Percentiles rank a stretch among this genome's conserved stretches.
These are phyloP conservation scores for Ectemnius lituratus DNA, from an alignment of 2,888 invertebrate genomes.

Conservation along the genomic window DNA sequence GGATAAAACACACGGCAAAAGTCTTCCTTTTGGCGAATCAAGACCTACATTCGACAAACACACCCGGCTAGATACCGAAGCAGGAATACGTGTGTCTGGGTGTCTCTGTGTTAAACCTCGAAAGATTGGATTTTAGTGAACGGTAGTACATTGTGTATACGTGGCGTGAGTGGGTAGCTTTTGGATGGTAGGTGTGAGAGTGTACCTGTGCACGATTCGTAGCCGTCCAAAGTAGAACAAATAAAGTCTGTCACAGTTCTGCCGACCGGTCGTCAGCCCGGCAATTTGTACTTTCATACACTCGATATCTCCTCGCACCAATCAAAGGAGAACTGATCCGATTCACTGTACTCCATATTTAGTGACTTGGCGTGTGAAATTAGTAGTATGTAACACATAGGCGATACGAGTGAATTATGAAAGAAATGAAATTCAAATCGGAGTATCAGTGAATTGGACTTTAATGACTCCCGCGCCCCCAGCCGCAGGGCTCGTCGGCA, in stretches of 20 bases:
- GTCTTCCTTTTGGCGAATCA: not conserved
- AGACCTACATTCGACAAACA: not conserved
- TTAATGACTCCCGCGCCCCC: no score
- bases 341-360: no score
- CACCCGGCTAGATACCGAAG: conserved; percentile 37
- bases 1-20: conserved; percentile 1
- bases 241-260: conserved; percentile 63
- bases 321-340: no score
- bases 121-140: conserved; percentile 32
- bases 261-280: conserved; percentile 57
- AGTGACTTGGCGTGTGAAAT: no score
- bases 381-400: no score
- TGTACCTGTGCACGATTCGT: conserved; percentile 65
- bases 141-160: conserved; percentile 46
- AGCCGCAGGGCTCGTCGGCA: no score
- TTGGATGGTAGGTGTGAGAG: conserved; percentile 49
- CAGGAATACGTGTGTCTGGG: conserved; percentile 20
- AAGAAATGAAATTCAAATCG: conserved; percentile 10
- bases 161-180: conserved; percentile 46
- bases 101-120: conserved; percentile 13
- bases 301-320: no score
- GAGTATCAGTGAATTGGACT: no score
- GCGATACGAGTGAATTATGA: not conserved
- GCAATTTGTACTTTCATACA: no score
- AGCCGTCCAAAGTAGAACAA: conserved; percentile 66